Conservation (phyloP, 2,113 vertebrate species). For the Epinephelus lanceolatus region DNA sequence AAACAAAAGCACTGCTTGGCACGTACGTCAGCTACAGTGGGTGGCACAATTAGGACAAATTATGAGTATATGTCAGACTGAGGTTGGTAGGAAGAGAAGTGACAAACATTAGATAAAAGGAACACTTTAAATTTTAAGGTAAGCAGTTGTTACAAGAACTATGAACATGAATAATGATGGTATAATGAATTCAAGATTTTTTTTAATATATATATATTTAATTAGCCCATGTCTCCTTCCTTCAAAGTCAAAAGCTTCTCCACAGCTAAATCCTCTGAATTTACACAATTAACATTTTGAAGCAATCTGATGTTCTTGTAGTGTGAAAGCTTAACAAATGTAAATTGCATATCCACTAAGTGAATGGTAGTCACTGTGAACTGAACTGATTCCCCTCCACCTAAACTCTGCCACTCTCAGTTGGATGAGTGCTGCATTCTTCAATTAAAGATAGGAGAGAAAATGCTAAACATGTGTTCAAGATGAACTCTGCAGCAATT, state of each 20-base stretch:
- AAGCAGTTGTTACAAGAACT: neutral
- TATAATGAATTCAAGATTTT: neutral
- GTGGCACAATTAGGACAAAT: neutral
- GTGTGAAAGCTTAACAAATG: constrained; percentile 25
- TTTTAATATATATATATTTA: no score
- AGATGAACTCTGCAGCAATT: constrained; percentile 14
- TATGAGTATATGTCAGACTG: neutral
- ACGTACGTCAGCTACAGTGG: neutral
- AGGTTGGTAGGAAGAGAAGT: neutral
- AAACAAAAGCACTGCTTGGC: constrained; percentile 3
- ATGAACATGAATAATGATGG: constrained; percentile 3
- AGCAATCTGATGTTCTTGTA: constrained; percentile 3
- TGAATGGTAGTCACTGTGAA: neutral
- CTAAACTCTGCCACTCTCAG: neutral
- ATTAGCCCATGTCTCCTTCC: neutral
- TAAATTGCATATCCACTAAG: constrained; percentile 23
- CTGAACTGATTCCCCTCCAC: neutral
- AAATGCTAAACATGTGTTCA: constrained; percentile 21
- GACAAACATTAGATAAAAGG: neutral
- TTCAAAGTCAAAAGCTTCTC: constrained; percentile 20
- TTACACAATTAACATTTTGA: constrained; percentile 23
- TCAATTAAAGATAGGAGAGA: neutral
- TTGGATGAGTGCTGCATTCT: neutral
- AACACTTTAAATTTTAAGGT: neutral
- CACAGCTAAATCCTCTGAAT: neutral